Percentiles rank a stretch among this genome's conserved stretches.
phyloP scores from a whole-genome alignment of 2,888 invertebrate species.

The Oxyscelio sp. region DNA sequence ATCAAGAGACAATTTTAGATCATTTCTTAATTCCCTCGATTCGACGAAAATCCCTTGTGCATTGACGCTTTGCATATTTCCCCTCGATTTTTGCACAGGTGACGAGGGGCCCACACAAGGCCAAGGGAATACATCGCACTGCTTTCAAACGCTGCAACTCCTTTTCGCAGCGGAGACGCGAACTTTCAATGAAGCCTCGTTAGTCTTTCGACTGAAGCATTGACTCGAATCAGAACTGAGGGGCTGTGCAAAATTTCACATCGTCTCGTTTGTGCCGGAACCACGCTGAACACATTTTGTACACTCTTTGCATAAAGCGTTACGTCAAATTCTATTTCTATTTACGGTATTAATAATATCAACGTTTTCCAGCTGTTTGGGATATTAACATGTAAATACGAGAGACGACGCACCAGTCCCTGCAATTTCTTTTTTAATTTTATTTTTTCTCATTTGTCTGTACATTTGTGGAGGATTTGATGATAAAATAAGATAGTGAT shows the following conservation, averaged over 20 bases:
- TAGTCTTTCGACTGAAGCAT: slow-evolving; percentile 78
- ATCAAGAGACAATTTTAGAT: slow-evolving; percentile 58
- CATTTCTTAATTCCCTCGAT: slow-evolving; percentile 82
- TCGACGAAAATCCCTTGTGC: slow-evolving; percentile 79
- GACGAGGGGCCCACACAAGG: slow-evolving; percentile 70
- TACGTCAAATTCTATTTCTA: slow-evolving; percentile 52
- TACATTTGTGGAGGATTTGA: too few species aligned
- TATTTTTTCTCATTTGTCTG: too few species aligned
- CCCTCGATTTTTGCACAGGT: slow-evolving; percentile 81
- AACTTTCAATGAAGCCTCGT: slow-evolving; percentile 84
- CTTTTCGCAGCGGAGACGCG: slow-evolving; percentile 68
- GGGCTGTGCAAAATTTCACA: slow-evolving; percentile 71
- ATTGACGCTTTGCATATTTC: slow-evolving; percentile 82
- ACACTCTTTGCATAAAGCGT: slow-evolving; percentile 55
- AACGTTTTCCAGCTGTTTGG: slow-evolving; percentile 17
- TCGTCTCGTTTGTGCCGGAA: slow-evolving; percentile 16
- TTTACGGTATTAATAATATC: slow-evolving; percentile 55
- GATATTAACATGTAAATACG: slow-evolving; percentile 57
- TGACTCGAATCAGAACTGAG: slow-evolving; percentile 46
- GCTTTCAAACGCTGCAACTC: slow-evolving; percentile 74
- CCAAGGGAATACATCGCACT: slow-evolving; percentile 77
- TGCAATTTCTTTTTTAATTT: too few species aligned
- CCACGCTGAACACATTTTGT: slow-evolving; percentile 31
- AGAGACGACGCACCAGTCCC: too few species aligned
- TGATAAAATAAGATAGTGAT: too few species aligned